A percentile compares a stretch with the other conserved stretches of the same genome.
phyloP scores from a whole-genome alignment of 2,888 invertebrate species.

The Caenorhabditis sulstoni region DNA sequence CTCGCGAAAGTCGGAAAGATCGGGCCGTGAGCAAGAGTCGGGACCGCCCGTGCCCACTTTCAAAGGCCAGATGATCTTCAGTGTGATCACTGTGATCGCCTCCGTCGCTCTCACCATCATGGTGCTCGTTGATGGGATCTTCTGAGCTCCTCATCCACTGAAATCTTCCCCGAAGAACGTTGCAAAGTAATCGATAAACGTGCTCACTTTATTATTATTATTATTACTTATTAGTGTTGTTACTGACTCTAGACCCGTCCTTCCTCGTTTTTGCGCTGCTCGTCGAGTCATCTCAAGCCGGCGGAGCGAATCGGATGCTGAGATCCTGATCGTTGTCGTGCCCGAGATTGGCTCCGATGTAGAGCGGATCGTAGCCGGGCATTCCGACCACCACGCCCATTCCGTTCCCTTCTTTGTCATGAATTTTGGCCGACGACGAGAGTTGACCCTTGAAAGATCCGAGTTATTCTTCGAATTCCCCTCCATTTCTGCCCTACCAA shows the following conservation, averaged over 20 bases:
- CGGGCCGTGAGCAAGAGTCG: conserved; percentile 8
- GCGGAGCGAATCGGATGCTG: conserved; percentile 56
- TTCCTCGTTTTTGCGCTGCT: background rate
- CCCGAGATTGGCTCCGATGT: conserved; percentile 63
- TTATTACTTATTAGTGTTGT: background rate
- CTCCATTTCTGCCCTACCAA: conserved; percentile 26
- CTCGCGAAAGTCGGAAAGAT: background rate
- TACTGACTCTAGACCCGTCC: conserved; percentile 17
- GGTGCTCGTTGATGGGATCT: conserved; percentile 27
- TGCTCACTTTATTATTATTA: background rate
- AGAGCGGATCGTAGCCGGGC: conserved; percentile 67
- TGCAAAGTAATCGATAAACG: background rate
- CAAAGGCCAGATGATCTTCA: conserved; percentile 39
- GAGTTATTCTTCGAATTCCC: background rate
- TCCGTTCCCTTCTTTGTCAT: conserved; percentile 63
- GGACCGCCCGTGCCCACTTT: conserved; percentile 12
- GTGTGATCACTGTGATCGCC: conserved; percentile 19
- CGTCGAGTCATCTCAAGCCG: conserved; percentile 12
- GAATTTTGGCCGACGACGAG: conserved; percentile 62
- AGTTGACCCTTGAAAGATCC: conserved; percentile 60
- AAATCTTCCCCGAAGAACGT: too few relatives aligned
- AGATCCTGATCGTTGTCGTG: conserved; percentile 59
- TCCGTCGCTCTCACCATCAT: conserved; percentile 38
- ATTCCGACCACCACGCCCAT: conserved; percentile 68
- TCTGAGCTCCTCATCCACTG: background rate